A percentile compares a stretch with the other conserved stretches of the same genome.
These are phyloP conservation scores for Phylloscopus trochiloides DNA, from an alignment of 2,113 vertebrate species.

Conservation along the genomic window DNA sequence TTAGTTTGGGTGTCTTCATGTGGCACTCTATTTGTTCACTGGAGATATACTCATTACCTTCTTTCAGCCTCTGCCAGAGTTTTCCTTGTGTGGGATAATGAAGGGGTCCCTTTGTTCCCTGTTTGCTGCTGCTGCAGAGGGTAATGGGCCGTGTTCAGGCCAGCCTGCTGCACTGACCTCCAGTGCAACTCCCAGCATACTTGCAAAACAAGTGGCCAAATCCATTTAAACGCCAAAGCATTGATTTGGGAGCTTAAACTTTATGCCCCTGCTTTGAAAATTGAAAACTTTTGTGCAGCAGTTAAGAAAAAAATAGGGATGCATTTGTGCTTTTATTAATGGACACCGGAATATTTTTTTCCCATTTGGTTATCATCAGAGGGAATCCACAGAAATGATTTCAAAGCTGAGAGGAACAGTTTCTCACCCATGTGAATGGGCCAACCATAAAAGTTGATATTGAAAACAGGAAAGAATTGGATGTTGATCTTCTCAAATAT, in stretches of 20 bases:
- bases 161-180: not conserved
- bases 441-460: not conserved
- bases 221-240: not conserved
- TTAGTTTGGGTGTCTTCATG: not conserved
- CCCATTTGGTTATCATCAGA: not conserved
- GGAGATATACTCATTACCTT: conserved; percentile 44
- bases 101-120: conserved; percentile 30
- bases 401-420: not conserved
- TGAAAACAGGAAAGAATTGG: not conserved
- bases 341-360: not conserved
- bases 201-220: not conserved
- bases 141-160: not conserved
- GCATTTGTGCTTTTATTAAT: not conserved
- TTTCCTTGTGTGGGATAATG: conserved; percentile 36
- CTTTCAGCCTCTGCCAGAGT: conserved; percentile 29
- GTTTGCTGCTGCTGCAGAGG: conserved; percentile 33
- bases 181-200: not conserved
- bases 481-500: not conserved
- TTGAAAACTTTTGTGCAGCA: not conserved
- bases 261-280: not conserved
- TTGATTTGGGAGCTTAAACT: not conserved
- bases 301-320: not conserved
- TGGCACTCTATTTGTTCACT: not conserved
- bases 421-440: not conserved
- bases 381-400: not conserved